Evolutionary conservation across 2,797 vertebrate genomes (phyloP), one percentile per base, ranked within the genome.

Genomic region (Atherinosoma microstoma): DNA sequence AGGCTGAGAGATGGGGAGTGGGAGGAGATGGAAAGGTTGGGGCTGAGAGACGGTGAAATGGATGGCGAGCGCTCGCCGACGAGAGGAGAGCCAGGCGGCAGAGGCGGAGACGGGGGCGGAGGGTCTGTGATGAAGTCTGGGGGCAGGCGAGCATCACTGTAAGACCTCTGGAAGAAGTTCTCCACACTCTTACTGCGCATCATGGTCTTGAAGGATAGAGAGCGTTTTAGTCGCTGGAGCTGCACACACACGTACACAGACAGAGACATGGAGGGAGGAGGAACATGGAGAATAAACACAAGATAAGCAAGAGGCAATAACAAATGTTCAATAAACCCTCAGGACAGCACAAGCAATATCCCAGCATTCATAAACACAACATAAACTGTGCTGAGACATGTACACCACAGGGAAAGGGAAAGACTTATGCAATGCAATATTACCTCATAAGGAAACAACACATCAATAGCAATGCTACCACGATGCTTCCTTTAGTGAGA

Each of bases 111-210:
- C 0, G 95, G 91, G 8, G 95, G 94, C 0, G 94, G 93, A 0
- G 94, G 94, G 3, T 95, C 96, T 1, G 95, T 93, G 82, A 95
- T 94, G 89, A 96, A 94, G 68, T 97, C 96, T 0, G 94, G 90
- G 3, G 95, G 95, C 58, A 95, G 89, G 67, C 94, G 95, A 58
- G 95, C 93, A 54, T 97, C 96, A 11, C 94, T 96, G 92, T 94
- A 93, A 6, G 96, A 95, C 64, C 96, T 94, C 70, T 96, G 95
- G 92, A 97, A 96, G 88, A 98, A 97, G 90, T 95, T 98, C 91
- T 98, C 97, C 75, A 97, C 88, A 1, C 97, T 98, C 87, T 97
- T 97, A 79, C 97, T 98, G 62, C 97, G 95, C 89, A 98, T 95
- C 79, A 97, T 93, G 73, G 95, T 95, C 93, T 96, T 97, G 87